Evolutionary conservation across 2,888 invertebrate genomes (phyloP), one percentile per base, ranked within the genome.

Genomic region (Tetranychus piercei): DNA sequence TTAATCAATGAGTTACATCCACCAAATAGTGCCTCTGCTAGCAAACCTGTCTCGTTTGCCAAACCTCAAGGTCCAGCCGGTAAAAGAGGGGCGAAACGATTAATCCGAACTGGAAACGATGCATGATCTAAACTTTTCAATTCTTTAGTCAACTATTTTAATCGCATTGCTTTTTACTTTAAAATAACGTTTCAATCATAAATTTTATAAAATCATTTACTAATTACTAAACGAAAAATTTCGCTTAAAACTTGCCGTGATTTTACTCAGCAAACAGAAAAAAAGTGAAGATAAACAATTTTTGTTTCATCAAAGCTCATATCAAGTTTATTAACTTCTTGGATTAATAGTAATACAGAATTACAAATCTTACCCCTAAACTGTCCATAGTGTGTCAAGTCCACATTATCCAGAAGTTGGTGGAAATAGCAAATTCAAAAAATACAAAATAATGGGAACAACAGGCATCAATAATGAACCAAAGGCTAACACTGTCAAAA

Each of bases 1-100:
- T 84, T 97, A 18, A 88, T 92, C 81, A 94, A 95, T 80, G 94
- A 95, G 84, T 87, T 97, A 76, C 94, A 97, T 83, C 96, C 96
- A 0, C 92, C 92, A 82, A 88, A 89, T 80, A 90, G 89, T 82
- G n/a, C 65, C 55, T 15, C n/a, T 69, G 55, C 55, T 15, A 15
- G 11, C 15, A 55, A 55, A 15, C 55, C 55, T 15, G 44, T 22
- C 22, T 91, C 93, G 80, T 97, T 97, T 85, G 91, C 92, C 77
- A 94, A 94, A 83, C 97, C 97, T 1, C 95, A 94, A 84, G 95
- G 95, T 9, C 97, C 96, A 66, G 91, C 92, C 6, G 76, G 77
- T 15, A 90, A 90, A 81, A 86, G 95, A 80, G 95, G 95, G 67
- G 93, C 93, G 0, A 92, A 91, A 82, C 86, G 94, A 77, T 86